phyloP scores from a whole-genome alignment of 2,888 invertebrate species.

The Xylocampa areola region DNA sequence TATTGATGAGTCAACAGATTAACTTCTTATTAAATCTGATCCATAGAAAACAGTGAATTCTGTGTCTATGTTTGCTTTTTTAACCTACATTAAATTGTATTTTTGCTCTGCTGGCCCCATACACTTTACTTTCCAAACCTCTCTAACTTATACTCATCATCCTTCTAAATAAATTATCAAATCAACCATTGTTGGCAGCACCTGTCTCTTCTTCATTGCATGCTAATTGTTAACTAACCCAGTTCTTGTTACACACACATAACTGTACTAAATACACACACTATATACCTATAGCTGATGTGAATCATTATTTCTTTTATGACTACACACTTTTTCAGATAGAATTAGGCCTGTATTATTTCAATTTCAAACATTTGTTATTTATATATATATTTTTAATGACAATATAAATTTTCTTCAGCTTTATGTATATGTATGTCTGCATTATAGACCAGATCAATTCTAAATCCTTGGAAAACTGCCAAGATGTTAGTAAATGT shows the following conservation, averaged over 20 bases:
- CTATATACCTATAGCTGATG: constrained; percentile 2
- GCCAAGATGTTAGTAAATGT: constrained; percentile 23
- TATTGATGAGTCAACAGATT: too few relatives aligned
- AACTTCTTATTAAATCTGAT: too few relatives aligned
- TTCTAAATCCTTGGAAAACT: constrained; percentile 20
- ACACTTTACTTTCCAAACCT: too few relatives aligned
- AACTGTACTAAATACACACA: constrained; percentile 51
- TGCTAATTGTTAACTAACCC: constrained; percentile 69
- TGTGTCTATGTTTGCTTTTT: too few relatives aligned
- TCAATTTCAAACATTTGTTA: too few relatives aligned
- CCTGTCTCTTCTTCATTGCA: constrained; percentile 30
- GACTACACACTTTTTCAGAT: too few relatives aligned
- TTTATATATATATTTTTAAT: too few relatives aligned
- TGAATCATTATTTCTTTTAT: constrained; percentile 33
- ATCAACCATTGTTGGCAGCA: constrained; percentile 24
- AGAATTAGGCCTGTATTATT: too few relatives aligned
- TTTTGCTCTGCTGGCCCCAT: too few relatives aligned
- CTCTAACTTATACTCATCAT: too few relatives aligned
- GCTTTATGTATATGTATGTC: neutral
- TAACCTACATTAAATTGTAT: too few relatives aligned
- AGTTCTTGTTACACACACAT: constrained; percentile 48
- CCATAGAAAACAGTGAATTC: too few relatives aligned
- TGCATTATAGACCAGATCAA: neutral
- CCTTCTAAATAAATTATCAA: constrained; percentile 22
- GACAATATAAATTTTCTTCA: neutral